Evolutionary conservation across 2,113 vertebrate genomes (phyloP).

Genomic region (Brachypodius melanocephalos): DNA sequence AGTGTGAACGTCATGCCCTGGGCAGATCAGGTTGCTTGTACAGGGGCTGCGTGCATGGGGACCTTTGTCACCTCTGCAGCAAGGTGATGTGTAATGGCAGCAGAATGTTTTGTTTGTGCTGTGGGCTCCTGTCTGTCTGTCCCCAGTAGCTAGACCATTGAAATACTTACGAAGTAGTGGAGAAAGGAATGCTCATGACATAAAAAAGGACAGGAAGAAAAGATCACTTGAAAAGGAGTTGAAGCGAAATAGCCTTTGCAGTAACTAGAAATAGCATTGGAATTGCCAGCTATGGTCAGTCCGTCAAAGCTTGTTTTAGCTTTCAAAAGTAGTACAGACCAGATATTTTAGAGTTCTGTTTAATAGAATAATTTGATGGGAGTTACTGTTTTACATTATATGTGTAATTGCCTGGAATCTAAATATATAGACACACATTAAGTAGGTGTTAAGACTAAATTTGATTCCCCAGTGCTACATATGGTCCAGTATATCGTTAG

Average conservation of each 20-base stretch:
- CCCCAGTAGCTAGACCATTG: too few relatives aligned
- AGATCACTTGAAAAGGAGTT: not conserved
- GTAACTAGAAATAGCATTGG: not conserved
- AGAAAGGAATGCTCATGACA: not conserved
- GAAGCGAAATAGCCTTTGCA: not conserved
- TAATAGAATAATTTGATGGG: not conserved
- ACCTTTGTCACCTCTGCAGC: not conserved
- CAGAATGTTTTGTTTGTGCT: not conserved
- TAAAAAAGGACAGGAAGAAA: not conserved
- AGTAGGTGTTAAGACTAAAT: not conserved
- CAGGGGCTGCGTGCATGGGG: rapidly evolving
- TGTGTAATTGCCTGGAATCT: not conserved
- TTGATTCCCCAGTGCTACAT: not conserved
- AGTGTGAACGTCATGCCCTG: rapidly evolving
- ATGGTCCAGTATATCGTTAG: not conserved
- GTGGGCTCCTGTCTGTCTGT: not conserved
- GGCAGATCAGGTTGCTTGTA: not conserved
- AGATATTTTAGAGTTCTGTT: not conserved
- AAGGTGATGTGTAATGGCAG: rapidly evolving
- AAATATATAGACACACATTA: rapidly evolving
- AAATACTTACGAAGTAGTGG: not conserved
- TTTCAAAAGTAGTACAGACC: not conserved
- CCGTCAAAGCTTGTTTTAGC: not conserved
- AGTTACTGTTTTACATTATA: not conserved
- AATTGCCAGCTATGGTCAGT: not conserved